These are phyloP conservation scores for Hemicentrotus pulcherrimus DNA, from an alignment of 35 echinoderm and acorn worm genomes.

Conservation along the genomic window DNA sequence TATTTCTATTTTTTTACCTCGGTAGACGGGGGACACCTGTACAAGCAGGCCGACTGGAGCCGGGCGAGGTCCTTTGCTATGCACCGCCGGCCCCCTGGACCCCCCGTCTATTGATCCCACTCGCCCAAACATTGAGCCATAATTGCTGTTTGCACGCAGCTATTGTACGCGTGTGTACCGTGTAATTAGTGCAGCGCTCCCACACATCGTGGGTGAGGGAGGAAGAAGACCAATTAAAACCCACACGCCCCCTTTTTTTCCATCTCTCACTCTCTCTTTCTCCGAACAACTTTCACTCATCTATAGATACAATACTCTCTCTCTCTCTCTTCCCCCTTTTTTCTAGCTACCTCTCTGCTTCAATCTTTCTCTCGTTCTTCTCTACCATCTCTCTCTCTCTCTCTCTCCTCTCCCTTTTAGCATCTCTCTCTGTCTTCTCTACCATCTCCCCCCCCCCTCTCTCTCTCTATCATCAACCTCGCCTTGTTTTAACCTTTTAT, in stretches of 20 bases:
- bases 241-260: neutral
- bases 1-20: neutral
- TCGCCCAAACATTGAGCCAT: slow-evolving; percentile 37
- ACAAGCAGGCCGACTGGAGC: slow-evolving; percentile 16
- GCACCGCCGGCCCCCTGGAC: slow-evolving; percentile 7
- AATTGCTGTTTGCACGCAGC: slow-evolving; percentile 37
- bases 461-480: too few species aligned
- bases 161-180: slow-evolving; percentile 42
- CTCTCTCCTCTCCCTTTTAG: neutral
- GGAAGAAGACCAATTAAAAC: slow-evolving; percentile 21
- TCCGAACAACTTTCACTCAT: neutral
- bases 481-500: too few species aligned
- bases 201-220: neutral
- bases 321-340: neutral
- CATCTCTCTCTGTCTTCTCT: neutral
- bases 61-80: slow-evolving; percentile 14
- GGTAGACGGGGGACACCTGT: slow-evolving; percentile 13
- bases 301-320: neutral
- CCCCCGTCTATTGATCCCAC: neutral
- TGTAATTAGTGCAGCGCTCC: slow-evolving; percentile 47
- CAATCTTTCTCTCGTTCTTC: neutral
- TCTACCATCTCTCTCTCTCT: neutral
- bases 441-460: neutral
- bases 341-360: neutral
- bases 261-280: neutral